These are phyloP conservation scores for Acleris laterana DNA, from an alignment of 2,888 invertebrate species.

Conservation along the genomic window DNA sequence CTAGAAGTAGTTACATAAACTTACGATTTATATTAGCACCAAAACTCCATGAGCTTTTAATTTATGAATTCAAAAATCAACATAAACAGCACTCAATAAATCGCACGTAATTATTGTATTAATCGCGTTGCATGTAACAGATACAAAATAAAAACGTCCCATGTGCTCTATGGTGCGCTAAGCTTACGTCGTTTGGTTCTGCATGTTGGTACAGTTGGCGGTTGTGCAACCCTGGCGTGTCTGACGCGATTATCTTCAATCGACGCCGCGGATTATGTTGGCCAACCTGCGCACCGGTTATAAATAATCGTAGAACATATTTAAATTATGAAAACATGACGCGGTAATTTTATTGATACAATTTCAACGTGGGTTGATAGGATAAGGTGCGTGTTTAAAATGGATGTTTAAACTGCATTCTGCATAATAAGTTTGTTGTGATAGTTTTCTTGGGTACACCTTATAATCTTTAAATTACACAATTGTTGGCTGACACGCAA, in stretches of 20 bases:
- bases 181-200: conserved; percentile 21
- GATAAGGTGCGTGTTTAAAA: conserved; percentile 24
- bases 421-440: background rate
- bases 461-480: too few species aligned
- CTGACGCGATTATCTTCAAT: conserved; percentile 36
- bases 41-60: background rate
- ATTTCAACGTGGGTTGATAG: conserved; percentile 21
- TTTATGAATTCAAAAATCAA: background rate
- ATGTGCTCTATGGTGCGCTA: background rate
- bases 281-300: conserved; percentile 26
- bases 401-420: conserved; percentile 5
- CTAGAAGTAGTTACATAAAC: too few species aligned
- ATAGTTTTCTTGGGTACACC: background rate
- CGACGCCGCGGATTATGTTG: conserved; percentile 30
- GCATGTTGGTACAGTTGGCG: conserved; percentile 10
- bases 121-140: conserved; percentile 25
- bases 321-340: conserved; percentile 37
- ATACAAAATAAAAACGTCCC: conserved; percentile 2
- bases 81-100: conserved; percentile 25
- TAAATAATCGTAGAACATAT: conserved; percentile 31
- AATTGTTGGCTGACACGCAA: too few species aligned
- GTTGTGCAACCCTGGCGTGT: conserved; percentile 34
- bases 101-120: conserved; percentile 29
- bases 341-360: conserved; percentile 28
- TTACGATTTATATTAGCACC: too few species aligned